Conservation (phyloP, 2,113 vertebrate species). For the Phaethornis superciliosus region DNA sequence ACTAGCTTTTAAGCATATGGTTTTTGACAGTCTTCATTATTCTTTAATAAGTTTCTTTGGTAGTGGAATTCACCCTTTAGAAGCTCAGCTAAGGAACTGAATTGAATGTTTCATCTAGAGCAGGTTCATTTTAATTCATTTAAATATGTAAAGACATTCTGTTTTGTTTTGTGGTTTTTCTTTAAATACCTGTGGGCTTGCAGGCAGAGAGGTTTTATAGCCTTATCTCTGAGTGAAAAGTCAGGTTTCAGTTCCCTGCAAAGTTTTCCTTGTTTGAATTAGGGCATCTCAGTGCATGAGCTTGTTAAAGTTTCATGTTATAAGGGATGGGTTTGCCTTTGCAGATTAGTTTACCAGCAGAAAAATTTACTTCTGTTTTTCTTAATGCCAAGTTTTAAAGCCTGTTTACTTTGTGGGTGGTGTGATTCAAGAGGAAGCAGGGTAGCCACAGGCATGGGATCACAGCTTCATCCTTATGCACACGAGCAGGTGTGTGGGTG, state of each 20-base stretch:
- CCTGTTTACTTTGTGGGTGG: slow-evolving; percentile 60
- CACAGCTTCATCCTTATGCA: slow-evolving; percentile 1
- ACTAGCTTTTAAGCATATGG: slow-evolving; percentile 69
- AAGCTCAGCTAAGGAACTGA: slow-evolving; percentile 33
- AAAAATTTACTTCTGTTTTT: slow-evolving; percentile 59
- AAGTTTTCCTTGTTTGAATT: slow-evolving; percentile 55
- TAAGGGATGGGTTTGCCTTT: slow-evolving; percentile 29
- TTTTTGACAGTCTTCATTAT: slow-evolving; percentile 76
- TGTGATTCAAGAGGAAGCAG: slow-evolving; percentile 46
- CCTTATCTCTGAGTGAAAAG: slow-evolving; percentile 50
- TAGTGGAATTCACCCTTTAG: slow-evolving; percentile 44
- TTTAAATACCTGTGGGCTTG: not conserved
- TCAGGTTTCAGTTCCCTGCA: slow-evolving; percentile 26
- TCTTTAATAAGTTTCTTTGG: slow-evolving; percentile 73
- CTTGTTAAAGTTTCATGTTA: slow-evolving; percentile 61
- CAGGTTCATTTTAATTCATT: slow-evolving; percentile 63
- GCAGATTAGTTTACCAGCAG: slow-evolving; percentile 56
- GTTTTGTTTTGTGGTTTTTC: slow-evolving; percentile 53
- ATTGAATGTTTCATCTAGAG: slow-evolving; percentile 41
- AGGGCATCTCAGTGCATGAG: slow-evolving; percentile 45
- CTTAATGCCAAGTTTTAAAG: slow-evolving; percentile 58
- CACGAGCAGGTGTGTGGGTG: slow-evolving; percentile 32
- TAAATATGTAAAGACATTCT: slow-evolving; percentile 65
- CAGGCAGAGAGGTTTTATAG: slow-evolving; percentile 25
- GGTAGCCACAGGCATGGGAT: slow-evolving; percentile 60